Percentiles rank a stretch among this genome's conserved stretches.
These are phyloP conservation scores for Hylomyscus alleni DNA, from an alignment of 2,797 vertebrate species.

Conservation along the genomic window DNA sequence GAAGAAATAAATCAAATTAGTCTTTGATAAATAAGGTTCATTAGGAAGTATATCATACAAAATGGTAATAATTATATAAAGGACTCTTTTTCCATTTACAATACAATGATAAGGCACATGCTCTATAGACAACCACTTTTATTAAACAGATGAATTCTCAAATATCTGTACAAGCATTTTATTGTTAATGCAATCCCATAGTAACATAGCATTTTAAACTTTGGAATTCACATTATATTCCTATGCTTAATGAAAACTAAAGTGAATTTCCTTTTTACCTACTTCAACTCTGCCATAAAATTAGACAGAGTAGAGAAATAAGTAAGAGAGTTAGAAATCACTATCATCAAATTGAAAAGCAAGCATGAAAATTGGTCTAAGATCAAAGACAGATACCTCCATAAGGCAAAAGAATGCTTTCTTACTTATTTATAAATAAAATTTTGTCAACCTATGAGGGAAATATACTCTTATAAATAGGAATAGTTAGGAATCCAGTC, in stretches of 20 bases:
- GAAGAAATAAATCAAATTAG: conserved; percentile 59
- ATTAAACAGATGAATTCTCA: conserved; percentile 28
- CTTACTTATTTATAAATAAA: conserved; percentile 79
- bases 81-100: conserved; percentile 54
- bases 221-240: conserved; percentile 17
- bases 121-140: conserved; percentile 52
- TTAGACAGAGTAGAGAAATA: conserved; percentile 45
- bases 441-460: conserved; percentile 68
- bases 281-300: conserved; percentile 52
- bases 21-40: conserved; percentile 59
- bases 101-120: conserved; percentile 29
- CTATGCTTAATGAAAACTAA: conserved; percentile 36
- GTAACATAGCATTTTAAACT: conserved; percentile 32
- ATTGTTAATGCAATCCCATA: conserved; percentile 45
- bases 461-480: conserved; percentile 70
- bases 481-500: conserved; percentile 41
- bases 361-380: conserved; percentile 69
- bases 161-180: conserved; percentile 26
- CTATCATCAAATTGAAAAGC: conserved; percentile 64
- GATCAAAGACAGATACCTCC: conserved; percentile 74
- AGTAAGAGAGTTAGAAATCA: conserved; percentile 73
- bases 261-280: conserved; percentile 49
- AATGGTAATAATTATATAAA: conserved; percentile 27
- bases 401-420: conserved; percentile 74
- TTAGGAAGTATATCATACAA: conserved; percentile 54